Percentiles rank a stretch among this genome's conserved stretches.
Evolutionary conservation across 2,888 invertebrate genomes (phyloP).

Genomic region (Orthonychiurus folsomi): DNA sequence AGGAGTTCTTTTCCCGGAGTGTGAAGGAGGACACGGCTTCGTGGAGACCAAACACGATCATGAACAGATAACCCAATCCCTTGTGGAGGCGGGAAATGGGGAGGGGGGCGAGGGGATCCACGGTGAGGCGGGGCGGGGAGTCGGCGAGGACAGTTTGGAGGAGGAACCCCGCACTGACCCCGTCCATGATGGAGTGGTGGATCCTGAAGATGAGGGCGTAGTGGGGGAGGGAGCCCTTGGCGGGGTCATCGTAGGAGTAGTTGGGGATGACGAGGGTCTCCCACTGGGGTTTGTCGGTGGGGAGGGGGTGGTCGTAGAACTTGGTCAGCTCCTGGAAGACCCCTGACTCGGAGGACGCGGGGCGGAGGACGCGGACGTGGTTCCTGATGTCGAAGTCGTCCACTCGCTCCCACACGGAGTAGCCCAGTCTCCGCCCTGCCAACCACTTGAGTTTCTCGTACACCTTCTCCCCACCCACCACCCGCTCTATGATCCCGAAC

Average conservation of each 20-base stretch:
- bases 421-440: conserved; percentile 27
- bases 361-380: conserved; percentile 28
- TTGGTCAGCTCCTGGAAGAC: conserved; percentile 29
- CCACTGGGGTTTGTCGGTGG: conserved; percentile 34
- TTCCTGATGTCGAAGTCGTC: conserved; percentile 21
- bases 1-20: conserved; percentile 35
- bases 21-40: conserved; percentile 29
- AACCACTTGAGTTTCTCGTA: conserved; percentile 31
- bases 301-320: conserved; percentile 29
- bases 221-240: conserved; percentile 14
- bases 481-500: conserved; percentile 19
- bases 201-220: conserved; percentile 34
- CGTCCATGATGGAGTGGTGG: conserved; percentile 37
- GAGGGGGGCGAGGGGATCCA: conserved; percentile 26
- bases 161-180: conserved; percentile 31
- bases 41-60: conserved; percentile 30
- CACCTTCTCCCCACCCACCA: conserved; percentile 18
- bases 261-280: conserved; percentile 34
- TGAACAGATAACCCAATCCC: conserved; percentile 26
- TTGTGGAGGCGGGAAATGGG: conserved; percentile 18
- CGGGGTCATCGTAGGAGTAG: conserved; percentile 21
- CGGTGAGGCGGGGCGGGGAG: conserved; percentile 20
- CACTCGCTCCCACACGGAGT: conserved; percentile 32
- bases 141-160: conserved; percentile 33
- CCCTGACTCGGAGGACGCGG: conserved; percentile 20